Conservation (phyloP, 2,113 vertebrate species). For the Ailurus styani region DNA sequence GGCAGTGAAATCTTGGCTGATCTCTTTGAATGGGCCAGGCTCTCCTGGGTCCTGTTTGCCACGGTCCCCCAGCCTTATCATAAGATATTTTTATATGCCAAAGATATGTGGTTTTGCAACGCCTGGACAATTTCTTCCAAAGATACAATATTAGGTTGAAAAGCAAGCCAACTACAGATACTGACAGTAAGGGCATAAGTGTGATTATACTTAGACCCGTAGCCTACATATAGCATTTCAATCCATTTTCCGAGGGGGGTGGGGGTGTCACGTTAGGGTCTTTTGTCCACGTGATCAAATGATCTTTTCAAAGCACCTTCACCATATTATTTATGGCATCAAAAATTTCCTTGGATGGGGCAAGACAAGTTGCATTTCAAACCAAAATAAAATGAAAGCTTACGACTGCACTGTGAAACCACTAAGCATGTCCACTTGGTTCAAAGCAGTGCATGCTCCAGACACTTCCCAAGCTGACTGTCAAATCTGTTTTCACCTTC, state of each 20-base stretch:
- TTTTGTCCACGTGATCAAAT: conserved; percentile 35
- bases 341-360: not conserved
- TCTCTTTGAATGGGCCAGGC: accelerated
- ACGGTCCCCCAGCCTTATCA: accelerated
- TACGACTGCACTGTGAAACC: conserved; percentile 21
- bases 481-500: conserved; percentile 56
- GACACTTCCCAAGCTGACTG: conserved; percentile 52
- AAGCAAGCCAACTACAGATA: not conserved
- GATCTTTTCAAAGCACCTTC: not conserved
- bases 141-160: not conserved
- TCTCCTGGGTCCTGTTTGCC: accelerated
- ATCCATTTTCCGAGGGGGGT: not conserved
- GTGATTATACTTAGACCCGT: not conserved
- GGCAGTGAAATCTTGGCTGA: not conserved
- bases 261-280: conserved; percentile 9
- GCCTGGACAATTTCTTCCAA: not conserved
- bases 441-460: conserved; percentile 10
- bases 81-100: not conserved
- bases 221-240: not conserved
- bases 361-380: conserved; percentile 43
- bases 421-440: not conserved
- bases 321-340: conserved; percentile 3
- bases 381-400: conserved; percentile 39
- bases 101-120: not conserved
- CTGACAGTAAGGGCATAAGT: not conserved